phyloP scores from a whole-genome alignment of 2,797 vertebrate genomes.

The Hippocampus kuda region DNA sequence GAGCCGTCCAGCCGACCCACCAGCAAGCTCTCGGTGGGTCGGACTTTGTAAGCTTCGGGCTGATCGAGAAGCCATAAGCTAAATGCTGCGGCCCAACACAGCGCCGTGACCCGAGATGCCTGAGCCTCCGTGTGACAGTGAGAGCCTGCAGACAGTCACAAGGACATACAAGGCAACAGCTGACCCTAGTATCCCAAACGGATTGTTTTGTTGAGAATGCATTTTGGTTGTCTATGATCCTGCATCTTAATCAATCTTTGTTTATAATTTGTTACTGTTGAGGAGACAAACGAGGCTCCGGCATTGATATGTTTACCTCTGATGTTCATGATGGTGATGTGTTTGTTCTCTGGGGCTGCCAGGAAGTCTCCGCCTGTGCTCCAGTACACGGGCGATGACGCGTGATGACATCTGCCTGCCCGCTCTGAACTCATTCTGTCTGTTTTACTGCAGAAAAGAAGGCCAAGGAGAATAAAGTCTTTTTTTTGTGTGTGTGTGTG shows the following conservation, averaged over 20 bases:
- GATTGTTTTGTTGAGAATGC: background rate
- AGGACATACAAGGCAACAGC: background rate
- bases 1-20: slow-evolving; percentile 71
- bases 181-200: background rate
- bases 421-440: slow-evolving; percentile 52
- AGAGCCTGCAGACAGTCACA: slow-evolving; percentile 47
- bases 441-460: slow-evolving; percentile 47
- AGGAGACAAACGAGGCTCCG: background rate
- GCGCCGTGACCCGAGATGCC: slow-evolving; percentile 64
- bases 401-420: slow-evolving; percentile 50
- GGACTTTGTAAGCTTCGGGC: slow-evolving; percentile 31
- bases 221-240: background rate
- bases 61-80: slow-evolving; percentile 52
- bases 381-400: slow-evolving; percentile 65
- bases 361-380: slow-evolving; percentile 65
- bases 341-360: slow-evolving; percentile 70
- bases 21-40: slow-evolving; percentile 60
- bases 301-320: slow-evolving; percentile 46
- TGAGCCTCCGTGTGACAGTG: slow-evolving; percentile 65
- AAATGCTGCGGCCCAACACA: slow-evolving; percentile 67
- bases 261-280: background rate
- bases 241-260: background rate
- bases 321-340: slow-evolving; percentile 70
- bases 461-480: background rate
- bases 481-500: background rate